Base-by-base conservation (phyloP, 2,888 invertebrate genomes). In the Philopedon plagiatum region DNA sequence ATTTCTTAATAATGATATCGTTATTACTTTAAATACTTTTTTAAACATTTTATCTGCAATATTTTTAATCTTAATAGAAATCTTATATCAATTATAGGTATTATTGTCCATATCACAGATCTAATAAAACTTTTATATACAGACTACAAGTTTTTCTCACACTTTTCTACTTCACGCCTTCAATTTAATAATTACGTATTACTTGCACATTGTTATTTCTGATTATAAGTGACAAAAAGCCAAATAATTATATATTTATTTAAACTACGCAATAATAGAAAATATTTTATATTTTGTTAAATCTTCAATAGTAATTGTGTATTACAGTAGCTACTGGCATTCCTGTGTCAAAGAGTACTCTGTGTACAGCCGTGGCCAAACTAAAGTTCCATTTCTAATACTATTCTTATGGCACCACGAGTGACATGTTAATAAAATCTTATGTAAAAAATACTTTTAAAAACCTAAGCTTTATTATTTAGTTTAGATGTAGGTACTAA, bases 101-200 rank as follows among this genome's bases (percentile, higher is more conserved):
- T 13, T 51, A 51, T 26, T 51, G 26, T 51, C n/a, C 26, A 7
- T 51, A 51, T 26, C 13, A 51, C 51, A 51, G 9, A 51, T 51
- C 26, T 51, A 41, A 29, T 51, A 51, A 51, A 26, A 13, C n/a
- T n/a, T 3, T 26, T 46, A 4, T 44, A 44, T n/a, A 26, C 7
- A 26, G 51, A 26, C 8, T 0, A n/a, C n/a, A n/a, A 13, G 51
- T 29, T 26, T 51, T 51, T 51, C 26, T 13, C 13, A 26, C 26
- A 26, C 29, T 51, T 26, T 46, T 23, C 18, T 46, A n/a, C n/a
- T 23, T 41, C 7, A 23, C 46, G 11, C 46, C 11, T 46, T 46
- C 5, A 21, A 26, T 26, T 9, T 26, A 13, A 51, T 51, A 26
- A 26, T 26, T 18, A 2, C 19, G 19, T 19, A 44, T 44, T 44